These are phyloP conservation scores for Lophotriccus pileatus DNA, from an alignment of 2,797 vertebrate species.

Conservation along the genomic window DNA sequence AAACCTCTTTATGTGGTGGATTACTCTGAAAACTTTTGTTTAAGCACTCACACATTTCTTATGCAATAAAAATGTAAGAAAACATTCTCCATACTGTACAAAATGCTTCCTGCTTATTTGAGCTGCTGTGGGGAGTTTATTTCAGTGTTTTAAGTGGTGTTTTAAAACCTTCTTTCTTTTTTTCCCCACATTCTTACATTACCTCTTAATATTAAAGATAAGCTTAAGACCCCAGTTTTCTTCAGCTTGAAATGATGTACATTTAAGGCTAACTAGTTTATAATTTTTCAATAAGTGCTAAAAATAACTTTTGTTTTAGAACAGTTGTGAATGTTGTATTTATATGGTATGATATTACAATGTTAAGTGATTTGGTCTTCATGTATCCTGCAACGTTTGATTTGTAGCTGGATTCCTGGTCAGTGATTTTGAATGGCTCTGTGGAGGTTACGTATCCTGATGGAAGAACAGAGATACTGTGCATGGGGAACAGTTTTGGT, in stretches of 20 bases:
- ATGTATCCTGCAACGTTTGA: neutral
- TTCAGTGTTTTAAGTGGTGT: neutral
- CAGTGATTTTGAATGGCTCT: constrained; percentile 96
- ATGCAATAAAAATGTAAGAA: neutral
- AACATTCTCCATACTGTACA: neutral
- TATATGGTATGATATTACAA: neutral
- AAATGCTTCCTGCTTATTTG: neutral
- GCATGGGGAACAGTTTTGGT: constrained; percentile 99
- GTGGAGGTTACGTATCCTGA: constrained; percentile 96
- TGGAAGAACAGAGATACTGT: constrained; percentile 91
- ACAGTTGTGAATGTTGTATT: neutral
- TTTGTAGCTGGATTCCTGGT: constrained; percentile 96
- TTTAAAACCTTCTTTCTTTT: neutral
- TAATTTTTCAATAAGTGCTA: neutral
- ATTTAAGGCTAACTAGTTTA: neutral
- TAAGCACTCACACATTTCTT: neutral
- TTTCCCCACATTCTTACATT: neutral
- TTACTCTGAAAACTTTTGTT: neutral
- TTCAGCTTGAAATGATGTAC: neutral
- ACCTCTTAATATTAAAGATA: neutral
- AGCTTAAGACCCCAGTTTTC: neutral
- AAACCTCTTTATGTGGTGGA: neutral
- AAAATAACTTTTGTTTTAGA: neutral
- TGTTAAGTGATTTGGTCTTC: neutral
- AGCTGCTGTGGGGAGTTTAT: neutral